Conservation (phyloP, 2,113 vertebrate genomes). For the Mobula hypostoma region DNA sequence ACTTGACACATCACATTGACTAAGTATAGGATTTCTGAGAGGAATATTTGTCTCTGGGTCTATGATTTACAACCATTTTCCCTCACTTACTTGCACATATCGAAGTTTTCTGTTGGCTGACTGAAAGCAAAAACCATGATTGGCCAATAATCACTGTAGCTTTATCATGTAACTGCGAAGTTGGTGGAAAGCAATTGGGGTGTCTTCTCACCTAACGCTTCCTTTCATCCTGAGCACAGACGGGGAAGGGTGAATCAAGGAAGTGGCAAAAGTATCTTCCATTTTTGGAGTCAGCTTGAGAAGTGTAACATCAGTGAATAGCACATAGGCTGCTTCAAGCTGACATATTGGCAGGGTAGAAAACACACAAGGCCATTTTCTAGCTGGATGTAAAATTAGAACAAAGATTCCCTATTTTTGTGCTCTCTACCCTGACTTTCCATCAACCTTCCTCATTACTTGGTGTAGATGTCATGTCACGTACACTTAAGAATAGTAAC, state of each 20-base stretch:
- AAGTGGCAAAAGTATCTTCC: background rate
- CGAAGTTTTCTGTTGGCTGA: too few species aligned
- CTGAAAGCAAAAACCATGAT: background rate
- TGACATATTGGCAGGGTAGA: background rate
- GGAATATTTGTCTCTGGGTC: too few species aligned
- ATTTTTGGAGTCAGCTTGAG: background rate
- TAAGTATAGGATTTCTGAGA: too few species aligned
- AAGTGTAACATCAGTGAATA: background rate
- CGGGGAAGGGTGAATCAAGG: background rate
- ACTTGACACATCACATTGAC: too few species aligned
- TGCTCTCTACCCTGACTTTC: too few species aligned
- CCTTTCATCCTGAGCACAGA: background rate
- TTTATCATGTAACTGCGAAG: background rate
- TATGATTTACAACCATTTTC: too few species aligned
- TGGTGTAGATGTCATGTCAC: too few species aligned
- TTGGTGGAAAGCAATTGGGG: background rate
- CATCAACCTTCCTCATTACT: too few species aligned
- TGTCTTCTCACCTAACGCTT: background rate
- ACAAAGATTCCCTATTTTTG: too few species aligned
- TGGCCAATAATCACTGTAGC: background rate
- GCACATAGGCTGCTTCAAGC: background rate
- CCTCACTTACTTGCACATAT: too few species aligned
- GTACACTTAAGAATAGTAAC: too few species aligned
- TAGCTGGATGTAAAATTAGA: background rate
- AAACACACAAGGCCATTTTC: background rate